Conservation (phyloP, 2,797 vertebrate genomes). For the Myioborus miniatus region DNA sequence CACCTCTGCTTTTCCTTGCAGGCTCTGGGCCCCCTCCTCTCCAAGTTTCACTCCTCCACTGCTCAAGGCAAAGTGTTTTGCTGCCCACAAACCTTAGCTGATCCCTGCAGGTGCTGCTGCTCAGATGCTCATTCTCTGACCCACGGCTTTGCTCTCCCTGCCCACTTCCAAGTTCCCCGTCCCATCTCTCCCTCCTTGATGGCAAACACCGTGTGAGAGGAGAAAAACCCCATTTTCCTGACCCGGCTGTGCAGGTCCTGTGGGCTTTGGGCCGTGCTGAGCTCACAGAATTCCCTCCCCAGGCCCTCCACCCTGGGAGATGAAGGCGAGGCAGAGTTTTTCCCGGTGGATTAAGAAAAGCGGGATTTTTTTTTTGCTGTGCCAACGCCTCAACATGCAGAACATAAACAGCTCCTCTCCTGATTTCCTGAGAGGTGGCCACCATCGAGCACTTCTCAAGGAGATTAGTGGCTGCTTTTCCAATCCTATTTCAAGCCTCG, state of each 20-base stretch:
- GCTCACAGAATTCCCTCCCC: background rate
- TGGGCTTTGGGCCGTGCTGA: background rate
- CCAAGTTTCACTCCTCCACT: background rate
- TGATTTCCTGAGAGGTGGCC: background rate
- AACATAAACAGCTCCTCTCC: background rate
- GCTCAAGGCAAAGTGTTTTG: background rate
- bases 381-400: background rate
- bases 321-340: background rate
- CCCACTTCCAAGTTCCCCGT: background rate
- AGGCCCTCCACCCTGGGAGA: background rate
- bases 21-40: background rate
- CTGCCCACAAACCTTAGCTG: background rate
- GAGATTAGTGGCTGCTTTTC: slow-evolving; percentile 49
- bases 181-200: background rate
- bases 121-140: fast-evolving
- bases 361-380: background rate
- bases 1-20: background rate
- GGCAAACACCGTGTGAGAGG: fast-evolving
- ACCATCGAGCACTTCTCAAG: background rate
- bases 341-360: background rate
- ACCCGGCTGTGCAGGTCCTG: fast-evolving
- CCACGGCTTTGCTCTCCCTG: fast-evolving
- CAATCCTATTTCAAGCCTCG: background rate
- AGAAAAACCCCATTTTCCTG: background rate
- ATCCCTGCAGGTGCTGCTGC: background rate